A percentile compares a stretch with the other conserved stretches of the same genome.
Conservation (phyloP, 2,797 vertebrate genomes). For the Lateolabrax maculatus region DNA sequence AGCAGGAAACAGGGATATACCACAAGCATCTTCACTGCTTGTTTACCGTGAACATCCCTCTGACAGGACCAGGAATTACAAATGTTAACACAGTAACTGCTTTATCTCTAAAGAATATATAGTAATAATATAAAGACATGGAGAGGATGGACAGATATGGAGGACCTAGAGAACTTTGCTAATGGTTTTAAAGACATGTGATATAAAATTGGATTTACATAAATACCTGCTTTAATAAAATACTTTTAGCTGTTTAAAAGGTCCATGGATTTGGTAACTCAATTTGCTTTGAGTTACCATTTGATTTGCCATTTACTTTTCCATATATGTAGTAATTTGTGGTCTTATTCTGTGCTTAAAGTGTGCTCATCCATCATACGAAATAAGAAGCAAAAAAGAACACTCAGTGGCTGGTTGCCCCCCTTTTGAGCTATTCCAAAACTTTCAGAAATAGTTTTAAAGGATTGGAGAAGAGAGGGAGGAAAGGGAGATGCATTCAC, state of each 20-base stretch:
- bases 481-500: slow-evolving; percentile 46
- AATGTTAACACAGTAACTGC: slow-evolving; percentile 35
- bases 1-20: slow-evolving; percentile 38
- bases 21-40: slow-evolving; percentile 52
- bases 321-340: background rate
- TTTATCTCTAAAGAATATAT: slow-evolving; percentile 58
- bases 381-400: slow-evolving; percentile 1
- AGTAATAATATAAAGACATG: no score
- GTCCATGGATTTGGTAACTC: background rate
- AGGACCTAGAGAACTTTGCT: background rate
- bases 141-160: background rate
- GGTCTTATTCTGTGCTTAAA: background rate
- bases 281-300: background rate
- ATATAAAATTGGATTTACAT: background rate
- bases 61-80: slow-evolving; percentile 52
- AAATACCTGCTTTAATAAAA: background rate
- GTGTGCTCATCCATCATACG: background rate
- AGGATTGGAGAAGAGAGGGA: slow-evolving; percentile 6
- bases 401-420: slow-evolving; percentile 14
- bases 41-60: slow-evolving; percentile 63
- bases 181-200: background rate
- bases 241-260: no score
- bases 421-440: background rate
- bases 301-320: background rate
- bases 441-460: slow-evolving; percentile 38